Evolutionary conservation across 2,797 vertebrate species (phyloP).

Genomic region (Adrianichthys oophorus): DNA sequence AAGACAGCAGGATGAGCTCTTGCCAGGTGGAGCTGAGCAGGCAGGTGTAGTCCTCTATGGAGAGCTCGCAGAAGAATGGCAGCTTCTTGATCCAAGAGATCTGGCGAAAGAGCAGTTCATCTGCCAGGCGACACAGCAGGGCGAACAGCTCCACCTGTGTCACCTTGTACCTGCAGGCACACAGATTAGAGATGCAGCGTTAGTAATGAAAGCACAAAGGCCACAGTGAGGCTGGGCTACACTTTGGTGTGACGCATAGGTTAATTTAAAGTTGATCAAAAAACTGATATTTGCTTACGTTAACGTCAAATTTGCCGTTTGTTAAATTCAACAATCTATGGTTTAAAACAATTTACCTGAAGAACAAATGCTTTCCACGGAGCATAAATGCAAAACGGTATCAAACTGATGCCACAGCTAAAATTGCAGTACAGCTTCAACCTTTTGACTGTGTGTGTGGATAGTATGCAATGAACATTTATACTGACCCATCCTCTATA

Average conservation of each 20-base stretch:
- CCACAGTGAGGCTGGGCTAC: too few relatives aligned
- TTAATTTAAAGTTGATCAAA: too few relatives aligned
- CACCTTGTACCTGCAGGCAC: slow-evolving; percentile 88
- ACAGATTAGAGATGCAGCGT: too few relatives aligned
- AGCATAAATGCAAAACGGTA: background rate
- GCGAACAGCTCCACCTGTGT: slow-evolving; percentile 98
- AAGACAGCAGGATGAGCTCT: slow-evolving; percentile 95
- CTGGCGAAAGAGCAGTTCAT: slow-evolving; percentile 96
- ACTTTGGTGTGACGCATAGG: too few relatives aligned
- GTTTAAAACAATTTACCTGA: too few relatives aligned
- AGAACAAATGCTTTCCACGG: too few relatives aligned
- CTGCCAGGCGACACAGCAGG: slow-evolving; percentile 95
- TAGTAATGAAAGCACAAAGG: too few relatives aligned
- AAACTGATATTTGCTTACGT: too few relatives aligned
- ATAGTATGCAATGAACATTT: too few relatives aligned
- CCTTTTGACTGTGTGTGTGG: background rate
- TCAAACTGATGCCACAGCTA: background rate
- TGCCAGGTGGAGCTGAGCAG: slow-evolving; percentile 98
- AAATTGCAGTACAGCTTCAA: too few relatives aligned
- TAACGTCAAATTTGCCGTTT: too few relatives aligned
- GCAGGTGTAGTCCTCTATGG: slow-evolving; percentile 98
- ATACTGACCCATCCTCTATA: slow-evolving; percentile 94
- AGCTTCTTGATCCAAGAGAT: slow-evolving; percentile 99
- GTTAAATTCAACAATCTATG: too few relatives aligned
- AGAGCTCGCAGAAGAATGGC: slow-evolving; percentile 96